These are phyloP conservation scores for Hydractinia echinata DNA, from an alignment of 30 jellyfish, hydroid and myxozoan genomes.

Conservation along the genomic window DNA sequence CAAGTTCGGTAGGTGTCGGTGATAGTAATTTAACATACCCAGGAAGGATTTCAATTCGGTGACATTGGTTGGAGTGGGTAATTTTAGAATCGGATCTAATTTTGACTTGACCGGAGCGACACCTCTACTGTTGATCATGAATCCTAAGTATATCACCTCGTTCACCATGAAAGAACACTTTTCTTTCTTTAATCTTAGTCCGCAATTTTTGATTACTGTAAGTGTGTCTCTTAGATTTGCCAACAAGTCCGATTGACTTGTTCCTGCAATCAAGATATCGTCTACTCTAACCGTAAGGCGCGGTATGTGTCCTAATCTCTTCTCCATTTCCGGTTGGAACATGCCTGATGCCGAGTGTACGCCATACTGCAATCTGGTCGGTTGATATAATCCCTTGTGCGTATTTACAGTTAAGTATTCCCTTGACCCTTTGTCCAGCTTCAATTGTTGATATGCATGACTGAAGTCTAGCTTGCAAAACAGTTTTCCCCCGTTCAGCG, in stretches of 20 bases:
- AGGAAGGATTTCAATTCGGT: constrained; percentile 35
- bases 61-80: constrained; percentile 35
- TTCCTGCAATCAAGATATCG: background rate
- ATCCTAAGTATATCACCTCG: too few relatives aligned
- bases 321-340: constrained; percentile 44
- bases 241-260: too few relatives aligned
- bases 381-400: constrained; percentile 3
- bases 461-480: constrained; percentile 35
- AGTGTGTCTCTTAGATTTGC: background rate
- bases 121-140: constrained; percentile 37
- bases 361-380: constrained; percentile 46
- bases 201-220: background rate
- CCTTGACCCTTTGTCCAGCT: constrained; percentile 32
- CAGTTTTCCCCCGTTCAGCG: constrained; percentile 8
- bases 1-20: constrained; percentile 29
- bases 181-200: constrained; percentile 9
- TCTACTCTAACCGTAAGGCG: too few relatives aligned
- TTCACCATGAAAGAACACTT: too few relatives aligned
- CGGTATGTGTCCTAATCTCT: constrained; percentile 20
- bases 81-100: constrained; percentile 39
- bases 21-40: constrained; percentile 48
- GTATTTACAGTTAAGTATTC: constrained; percentile 40
- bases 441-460: constrained; percentile 32
- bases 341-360: constrained; percentile 49
- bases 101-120: constrained; percentile 13